Conservation (phyloP, 1,140 invertebrate species). For the Forficula auricularia region DNA sequence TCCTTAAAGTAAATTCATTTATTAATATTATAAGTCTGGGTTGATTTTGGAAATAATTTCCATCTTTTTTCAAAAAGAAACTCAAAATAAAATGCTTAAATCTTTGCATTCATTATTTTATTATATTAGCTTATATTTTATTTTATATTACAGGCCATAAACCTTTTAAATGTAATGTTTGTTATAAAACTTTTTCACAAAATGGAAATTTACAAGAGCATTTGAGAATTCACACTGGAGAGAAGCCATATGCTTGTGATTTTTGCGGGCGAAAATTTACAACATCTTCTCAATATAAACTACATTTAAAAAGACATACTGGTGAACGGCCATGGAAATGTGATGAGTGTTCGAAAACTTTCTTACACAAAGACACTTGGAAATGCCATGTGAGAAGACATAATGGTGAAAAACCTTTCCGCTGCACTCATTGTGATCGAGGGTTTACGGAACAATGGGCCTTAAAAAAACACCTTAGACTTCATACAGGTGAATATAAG, state of each 20-base stretch:
- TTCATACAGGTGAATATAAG: slow-evolving; percentile 36
- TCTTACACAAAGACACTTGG: slow-evolving; percentile 46
- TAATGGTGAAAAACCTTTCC: slow-evolving; percentile 40
- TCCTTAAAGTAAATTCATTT: no score
- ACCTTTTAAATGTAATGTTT: slow-evolving; percentile 38
- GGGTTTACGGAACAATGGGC: slow-evolving; percentile 47
- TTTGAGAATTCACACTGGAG: slow-evolving; percentile 39
- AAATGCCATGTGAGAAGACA: slow-evolving; percentile 44
- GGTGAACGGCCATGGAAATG: slow-evolving; percentile 43
- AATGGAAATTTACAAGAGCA: slow-evolving; percentile 42
- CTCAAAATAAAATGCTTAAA: no score
- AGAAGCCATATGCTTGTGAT: slow-evolving; percentile 43
- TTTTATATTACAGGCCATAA: slow-evolving; percentile 31
- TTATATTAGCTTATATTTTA: no score
- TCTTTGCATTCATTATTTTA: no score
- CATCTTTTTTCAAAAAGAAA: no score
- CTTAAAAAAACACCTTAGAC: slow-evolving; percentile 43
- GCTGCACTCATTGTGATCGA: slow-evolving; percentile 38
- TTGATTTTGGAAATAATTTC: no score
- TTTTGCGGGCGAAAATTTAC: slow-evolving; percentile 52
- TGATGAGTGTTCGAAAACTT: slow-evolving; percentile 37
- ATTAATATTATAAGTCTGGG: no score
- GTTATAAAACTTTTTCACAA: slow-evolving; percentile 40
- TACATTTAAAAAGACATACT: slow-evolving; percentile 37
- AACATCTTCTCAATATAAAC: slow-evolving; percentile 38